Evolutionary conservation across 2,113 vertebrate species (phyloP), one percentile per base, ranked within the genome.

Genomic region (Paratilapia polleni): DNA sequence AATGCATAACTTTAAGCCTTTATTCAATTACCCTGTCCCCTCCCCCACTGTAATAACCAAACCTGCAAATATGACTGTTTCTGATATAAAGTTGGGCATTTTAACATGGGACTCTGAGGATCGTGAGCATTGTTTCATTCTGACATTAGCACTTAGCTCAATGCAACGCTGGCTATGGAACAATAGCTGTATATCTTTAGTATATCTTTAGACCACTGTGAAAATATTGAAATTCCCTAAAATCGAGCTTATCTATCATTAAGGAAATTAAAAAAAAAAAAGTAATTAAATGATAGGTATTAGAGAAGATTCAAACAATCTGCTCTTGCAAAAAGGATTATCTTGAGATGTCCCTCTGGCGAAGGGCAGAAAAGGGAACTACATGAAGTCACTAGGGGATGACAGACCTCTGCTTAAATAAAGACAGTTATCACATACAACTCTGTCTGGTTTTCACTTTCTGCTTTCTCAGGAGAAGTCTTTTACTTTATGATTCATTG

Each of bases 381-480:
- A 77, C 52, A 41, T 86, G 82, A 78, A 82, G 63, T 63, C 84
- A 59, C 63, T n/a, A n/a, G 34, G 66, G 87, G 92, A 92, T 94
- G 90, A 90, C 5, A 28, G 83, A 57, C 57, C 62, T 22, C 28
- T 52, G 77, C 78, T 88, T 91, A 85, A 87, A 90, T 88, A 77
- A 88, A 85, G 77, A 75, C 81, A 79, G 73, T 91, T 81, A 80
- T 62, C 64, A 79, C 56, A 74, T 70, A 57, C 31, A 26, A 24
- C 78, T 78, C 66, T 41, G 58, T 64, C 78, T 81, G 20, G 0
- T 57, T 82, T 56, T 20, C 81, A 74, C 64, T 52, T 79, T 49
- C 36, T 59, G 26, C 78, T 81, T 82, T 82, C 58, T 41, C 54
- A 1, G 60, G 38, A 77, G 60, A 70, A 41, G 26, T 20, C 52